A percentile compares a stretch with the other conserved stretches of the same genome.
These are phyloP conservation scores for Acrocephalus kingi DNA, from an alignment of 2,113 vertebrate genomes.

Conservation along the genomic window DNA sequence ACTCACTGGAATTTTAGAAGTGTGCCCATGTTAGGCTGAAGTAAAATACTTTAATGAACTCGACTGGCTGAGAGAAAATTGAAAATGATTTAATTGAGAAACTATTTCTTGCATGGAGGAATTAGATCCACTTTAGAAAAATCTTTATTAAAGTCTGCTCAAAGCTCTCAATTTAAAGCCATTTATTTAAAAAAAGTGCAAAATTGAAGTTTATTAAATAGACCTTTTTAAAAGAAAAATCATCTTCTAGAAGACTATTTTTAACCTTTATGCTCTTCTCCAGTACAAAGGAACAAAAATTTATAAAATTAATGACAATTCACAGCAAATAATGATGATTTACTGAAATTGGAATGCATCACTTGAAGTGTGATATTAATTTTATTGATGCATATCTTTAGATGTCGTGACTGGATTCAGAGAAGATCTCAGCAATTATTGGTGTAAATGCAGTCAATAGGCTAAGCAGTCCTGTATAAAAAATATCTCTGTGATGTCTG, in stretches of 20 bases:
- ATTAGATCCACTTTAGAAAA: background rate
- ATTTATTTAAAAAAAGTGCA: background rate
- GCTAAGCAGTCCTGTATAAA: background rate
- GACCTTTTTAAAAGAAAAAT: background rate
- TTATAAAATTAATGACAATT: background rate
- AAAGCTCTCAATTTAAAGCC: background rate
- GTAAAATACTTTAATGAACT: background rate
- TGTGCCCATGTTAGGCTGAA: background rate
- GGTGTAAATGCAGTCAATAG: background rate
- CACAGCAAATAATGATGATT: background rate
- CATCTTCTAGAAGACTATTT: background rate
- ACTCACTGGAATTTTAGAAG: background rate
- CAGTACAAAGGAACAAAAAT: background rate
- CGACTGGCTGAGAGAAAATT: background rate
- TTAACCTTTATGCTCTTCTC: background rate
- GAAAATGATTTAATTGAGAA: background rate
- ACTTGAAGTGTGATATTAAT: background rate
- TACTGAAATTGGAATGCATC: background rate
- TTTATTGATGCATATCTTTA: background rate
- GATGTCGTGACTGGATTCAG: background rate
- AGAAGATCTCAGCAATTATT: background rate
- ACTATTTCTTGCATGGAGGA: background rate
- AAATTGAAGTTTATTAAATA: background rate
- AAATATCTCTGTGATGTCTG: background rate
- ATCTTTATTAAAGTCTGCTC: background rate